Conservation (phyloP, 1,140 invertebrate species). For the Pogonus chalceus region DNA sequence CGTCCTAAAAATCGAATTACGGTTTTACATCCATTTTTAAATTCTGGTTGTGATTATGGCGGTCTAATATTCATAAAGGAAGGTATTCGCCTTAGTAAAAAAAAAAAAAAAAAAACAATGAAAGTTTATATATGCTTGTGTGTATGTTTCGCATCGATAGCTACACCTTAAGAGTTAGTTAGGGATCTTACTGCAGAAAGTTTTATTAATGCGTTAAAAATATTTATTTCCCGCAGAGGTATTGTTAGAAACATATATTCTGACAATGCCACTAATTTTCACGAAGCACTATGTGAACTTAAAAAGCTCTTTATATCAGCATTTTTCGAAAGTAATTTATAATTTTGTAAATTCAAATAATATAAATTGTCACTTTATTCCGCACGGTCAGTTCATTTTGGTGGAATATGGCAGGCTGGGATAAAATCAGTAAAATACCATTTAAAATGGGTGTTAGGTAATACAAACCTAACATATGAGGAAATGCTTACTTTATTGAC, state of each 20-base stretch:
- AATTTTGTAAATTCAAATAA: too few species aligned
- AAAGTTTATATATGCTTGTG: conserved; percentile 27
- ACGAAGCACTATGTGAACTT: too few species aligned
- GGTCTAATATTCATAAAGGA: conserved; percentile 26
- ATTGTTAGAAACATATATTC: conserved; percentile 21
- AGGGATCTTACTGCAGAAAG: conserved; percentile 15
- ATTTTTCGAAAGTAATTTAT: conserved; percentile 19
- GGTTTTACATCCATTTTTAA: conserved; percentile 22
- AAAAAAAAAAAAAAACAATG: too few species aligned
- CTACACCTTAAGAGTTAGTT: conserved; percentile 30
- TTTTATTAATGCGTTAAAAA: conserved; percentile 25
- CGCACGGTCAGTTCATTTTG: conserved; percentile 32
- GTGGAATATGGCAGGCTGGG: too few species aligned
- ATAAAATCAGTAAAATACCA: too few species aligned
- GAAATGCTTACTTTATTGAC: conserved; percentile 17
- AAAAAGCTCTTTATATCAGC: too few species aligned
- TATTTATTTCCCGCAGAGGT: conserved; percentile 29
- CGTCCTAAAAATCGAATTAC: conserved; percentile 24
- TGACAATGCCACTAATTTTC: too few species aligned
- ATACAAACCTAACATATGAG: conserved; percentile 18
- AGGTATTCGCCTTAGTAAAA: conserved; percentile 15
- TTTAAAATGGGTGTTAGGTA: too few species aligned
- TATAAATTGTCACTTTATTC: conserved; percentile 20
- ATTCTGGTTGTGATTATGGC: conserved; percentile 26
- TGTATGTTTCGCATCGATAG: conserved; percentile 26